phyloP scores from a whole-genome alignment of 92 coral and sea anemone species.

The Heliopora coerulea region DNA sequence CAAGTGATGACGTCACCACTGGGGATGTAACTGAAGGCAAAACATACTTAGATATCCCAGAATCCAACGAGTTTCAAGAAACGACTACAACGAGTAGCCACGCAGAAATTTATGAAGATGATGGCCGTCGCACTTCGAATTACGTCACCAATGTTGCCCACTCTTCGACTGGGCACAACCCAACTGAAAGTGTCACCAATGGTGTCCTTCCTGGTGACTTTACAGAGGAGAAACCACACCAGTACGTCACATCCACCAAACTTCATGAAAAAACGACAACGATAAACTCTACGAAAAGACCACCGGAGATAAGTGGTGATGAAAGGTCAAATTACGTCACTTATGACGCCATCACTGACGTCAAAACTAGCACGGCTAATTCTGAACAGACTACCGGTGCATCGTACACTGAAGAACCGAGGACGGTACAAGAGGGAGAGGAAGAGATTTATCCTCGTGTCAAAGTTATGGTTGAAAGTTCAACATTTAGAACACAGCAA shows the following conservation, averaged over 20 bases:
- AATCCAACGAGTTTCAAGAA: too few species aligned
- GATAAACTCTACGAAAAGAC: neutral
- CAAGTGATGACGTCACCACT: neutral
- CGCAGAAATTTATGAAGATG: too few species aligned
- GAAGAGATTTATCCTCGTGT: neutral
- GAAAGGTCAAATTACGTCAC: slow-evolving; percentile 8
- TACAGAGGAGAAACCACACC: neutral
- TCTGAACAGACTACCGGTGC: slow-evolving; percentile 31
- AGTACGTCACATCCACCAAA: neutral
- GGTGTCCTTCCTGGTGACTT: too few species aligned
- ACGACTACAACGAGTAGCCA: too few species aligned
- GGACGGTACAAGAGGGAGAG: neutral
- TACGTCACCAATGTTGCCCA: too few species aligned
- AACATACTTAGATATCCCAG: too few species aligned
- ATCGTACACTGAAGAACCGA: neutral
- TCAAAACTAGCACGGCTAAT: slow-evolving; percentile 29
- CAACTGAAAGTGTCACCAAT: neutral
- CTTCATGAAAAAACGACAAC: neutral
- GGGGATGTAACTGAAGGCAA: neutral
- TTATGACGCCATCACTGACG: slow-evolving; percentile 14
- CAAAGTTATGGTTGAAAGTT: too few species aligned
- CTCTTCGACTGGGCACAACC: too few species aligned
- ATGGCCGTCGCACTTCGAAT: too few species aligned
- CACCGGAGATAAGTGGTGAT: neutral
- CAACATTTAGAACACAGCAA: too few species aligned